phyloP scores from a whole-genome alignment of 1,140 invertebrate genomes.

The Dreissena polymorpha region DNA sequence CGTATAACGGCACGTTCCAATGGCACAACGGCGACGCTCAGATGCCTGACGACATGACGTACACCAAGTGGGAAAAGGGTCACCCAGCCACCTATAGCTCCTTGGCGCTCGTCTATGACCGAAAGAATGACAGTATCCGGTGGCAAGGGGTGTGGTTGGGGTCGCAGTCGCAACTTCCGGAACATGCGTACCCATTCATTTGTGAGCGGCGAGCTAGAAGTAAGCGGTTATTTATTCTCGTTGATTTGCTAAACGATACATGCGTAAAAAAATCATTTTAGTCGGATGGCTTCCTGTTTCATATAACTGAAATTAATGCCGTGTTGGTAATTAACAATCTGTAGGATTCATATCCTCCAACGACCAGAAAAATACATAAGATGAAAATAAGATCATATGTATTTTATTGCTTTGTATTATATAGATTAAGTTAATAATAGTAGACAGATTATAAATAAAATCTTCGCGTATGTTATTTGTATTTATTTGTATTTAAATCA shows the following conservation, averaged over 20 bases:
- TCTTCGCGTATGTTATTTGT: too few relatives aligned
- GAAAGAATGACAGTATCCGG: conserved; percentile 50
- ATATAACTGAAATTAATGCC: too few relatives aligned
- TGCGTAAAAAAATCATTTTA: too few relatives aligned
- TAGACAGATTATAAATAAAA: too few relatives aligned
- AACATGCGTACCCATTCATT: conserved; percentile 66
- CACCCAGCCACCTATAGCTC: conserved; percentile 60
- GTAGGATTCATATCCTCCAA: too few relatives aligned
- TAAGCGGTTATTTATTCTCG: conserved; percentile 53
- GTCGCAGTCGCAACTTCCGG: conserved; percentile 60
- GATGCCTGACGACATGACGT: conserved; percentile 53
- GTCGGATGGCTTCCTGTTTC: too few relatives aligned
- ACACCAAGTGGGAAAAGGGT: conserved; percentile 63
- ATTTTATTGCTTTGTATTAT: too few relatives aligned
- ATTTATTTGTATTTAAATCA: too few relatives aligned
- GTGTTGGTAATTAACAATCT: too few relatives aligned
- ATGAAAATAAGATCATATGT: too few relatives aligned
- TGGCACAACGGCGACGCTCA: conserved; percentile 60
- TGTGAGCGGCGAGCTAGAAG: conserved; percentile 70
- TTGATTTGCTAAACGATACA: not conserved
- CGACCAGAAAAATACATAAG: too few relatives aligned
- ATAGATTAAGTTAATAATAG: too few relatives aligned
- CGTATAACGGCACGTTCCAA: conserved; percentile 64
- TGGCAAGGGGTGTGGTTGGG: conserved; percentile 70
- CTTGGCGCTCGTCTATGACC: conserved; percentile 54